phyloP scores from a whole-genome alignment of 2,797 vertebrate genomes.

The Garrulus glandarius region DNA sequence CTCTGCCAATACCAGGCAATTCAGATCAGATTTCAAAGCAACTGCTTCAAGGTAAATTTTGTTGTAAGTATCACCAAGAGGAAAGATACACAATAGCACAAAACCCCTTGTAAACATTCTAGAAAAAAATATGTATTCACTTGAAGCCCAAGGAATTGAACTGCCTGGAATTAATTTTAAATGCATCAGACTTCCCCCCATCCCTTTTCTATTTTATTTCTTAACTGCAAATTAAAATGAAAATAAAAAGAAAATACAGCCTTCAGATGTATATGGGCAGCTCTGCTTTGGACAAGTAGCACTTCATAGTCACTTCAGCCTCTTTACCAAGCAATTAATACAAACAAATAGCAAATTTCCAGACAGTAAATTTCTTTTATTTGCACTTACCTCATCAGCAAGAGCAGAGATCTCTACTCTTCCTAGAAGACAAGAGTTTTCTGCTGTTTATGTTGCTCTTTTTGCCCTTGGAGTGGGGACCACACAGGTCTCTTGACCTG shows the following conservation, averaged over 20 bases:
- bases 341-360: background rate
- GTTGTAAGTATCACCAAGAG: background rate
- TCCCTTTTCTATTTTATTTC: background rate
- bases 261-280: constrained; percentile 70
- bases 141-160: background rate
- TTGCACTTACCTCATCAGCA: background rate
- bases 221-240: constrained; percentile 27
- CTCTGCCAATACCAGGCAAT: background rate
- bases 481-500: background rate
- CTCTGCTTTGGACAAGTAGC: constrained; percentile 77
- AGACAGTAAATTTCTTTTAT: background rate
- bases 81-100: background rate
- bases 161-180: background rate
- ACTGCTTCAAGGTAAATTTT: background rate
- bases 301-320: constrained; percentile 76
- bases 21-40: background rate
- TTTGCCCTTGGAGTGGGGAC: background rate
- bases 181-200: background rate
- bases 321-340: constrained; percentile 57
- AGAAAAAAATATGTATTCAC: background rate
- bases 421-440: background rate
- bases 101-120: background rate
- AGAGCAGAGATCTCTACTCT: background rate
- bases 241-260: background rate
- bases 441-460: background rate